phyloP scores from a whole-genome alignment of 2,888 invertebrate species.

The Platerodrilus igneus region DNA sequence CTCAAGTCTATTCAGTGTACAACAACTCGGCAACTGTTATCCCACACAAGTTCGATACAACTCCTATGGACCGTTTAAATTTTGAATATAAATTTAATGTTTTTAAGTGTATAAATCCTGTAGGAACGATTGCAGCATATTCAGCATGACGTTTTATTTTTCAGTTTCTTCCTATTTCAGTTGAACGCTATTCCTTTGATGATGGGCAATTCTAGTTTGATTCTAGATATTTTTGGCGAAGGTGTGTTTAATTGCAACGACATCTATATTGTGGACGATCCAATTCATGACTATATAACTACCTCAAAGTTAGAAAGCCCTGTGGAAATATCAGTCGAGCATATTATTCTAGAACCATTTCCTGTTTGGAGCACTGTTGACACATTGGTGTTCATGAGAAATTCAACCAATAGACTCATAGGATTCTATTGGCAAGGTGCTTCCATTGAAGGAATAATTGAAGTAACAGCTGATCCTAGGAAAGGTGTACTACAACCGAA shows the following conservation, averaged over 20 bases:
- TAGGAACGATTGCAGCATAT: conserved; percentile 35
- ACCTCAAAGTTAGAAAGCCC: conserved; percentile 23
- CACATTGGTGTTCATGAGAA: conserved; percentile 45
- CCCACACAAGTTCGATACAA: conserved; percentile 35
- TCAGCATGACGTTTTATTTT: conserved; percentile 40
- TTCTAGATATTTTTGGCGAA: conserved; percentile 12
- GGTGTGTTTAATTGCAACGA: conserved; percentile 8
- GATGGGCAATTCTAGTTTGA: conserved; percentile 16
- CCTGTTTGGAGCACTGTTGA: conserved; percentile 38
- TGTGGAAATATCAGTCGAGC: conserved; percentile 42
- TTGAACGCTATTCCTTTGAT: too few species aligned
- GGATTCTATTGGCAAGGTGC: conserved; percentile 46
- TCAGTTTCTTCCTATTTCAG: conserved; percentile 46
- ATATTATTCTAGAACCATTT: conserved; percentile 37
- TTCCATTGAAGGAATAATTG: conserved; percentile 35
- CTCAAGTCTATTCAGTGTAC: conserved; percentile 35
- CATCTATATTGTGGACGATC: background rate
- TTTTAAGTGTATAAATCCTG: conserved; percentile 42
- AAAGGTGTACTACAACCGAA: conserved; percentile 44
- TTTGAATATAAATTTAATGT: conserved; percentile 36
- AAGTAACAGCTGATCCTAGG: conserved; percentile 32
- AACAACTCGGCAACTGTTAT: conserved; percentile 40
- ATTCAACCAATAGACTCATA: conserved; percentile 40
- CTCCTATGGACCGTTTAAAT: conserved; percentile 35
- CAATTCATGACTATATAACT: conserved; percentile 2